Percentiles rank a stretch among this genome's conserved stretches.
Conservation (phyloP, 2,888 invertebrate genomes). For the Timandra comae region DNA sequence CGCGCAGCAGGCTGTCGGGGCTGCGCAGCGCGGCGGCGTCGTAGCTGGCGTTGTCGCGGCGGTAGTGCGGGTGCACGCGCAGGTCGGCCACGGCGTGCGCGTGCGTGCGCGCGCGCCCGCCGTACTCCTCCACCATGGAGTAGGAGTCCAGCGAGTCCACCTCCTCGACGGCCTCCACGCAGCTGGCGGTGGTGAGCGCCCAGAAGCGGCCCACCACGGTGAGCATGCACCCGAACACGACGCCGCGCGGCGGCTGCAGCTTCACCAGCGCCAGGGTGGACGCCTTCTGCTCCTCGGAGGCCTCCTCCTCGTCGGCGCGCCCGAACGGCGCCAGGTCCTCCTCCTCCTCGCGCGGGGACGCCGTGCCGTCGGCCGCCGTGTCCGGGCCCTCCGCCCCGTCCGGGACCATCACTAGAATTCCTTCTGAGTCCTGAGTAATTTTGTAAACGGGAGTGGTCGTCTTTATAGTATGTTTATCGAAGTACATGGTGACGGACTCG, state of each 20-base stretch:
- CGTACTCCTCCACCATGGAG: conserved; percentile 45
- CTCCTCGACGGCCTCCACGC: conserved; percentile 55
- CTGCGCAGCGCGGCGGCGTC: conserved; percentile 48
- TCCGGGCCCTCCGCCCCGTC: too few relatives aligned
- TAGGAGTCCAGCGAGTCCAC: conserved; percentile 51
- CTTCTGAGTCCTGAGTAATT: too few relatives aligned
- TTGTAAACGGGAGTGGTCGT: too few relatives aligned
- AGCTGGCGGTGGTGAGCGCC: conserved; percentile 59
- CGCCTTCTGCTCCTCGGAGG: conserved; percentile 22
- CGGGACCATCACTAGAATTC: too few relatives aligned
- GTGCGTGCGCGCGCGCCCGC: conserved; percentile 23
- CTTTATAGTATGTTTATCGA: conserved; percentile 15
- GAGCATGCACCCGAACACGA: conserved; percentile 52
- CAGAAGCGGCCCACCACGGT: conserved; percentile 45
- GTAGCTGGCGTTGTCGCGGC: conserved; percentile 32
- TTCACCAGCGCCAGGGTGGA: conserved; percentile 46
- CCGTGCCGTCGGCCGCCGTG: too few relatives aligned
- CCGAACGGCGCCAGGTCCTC: conserved; percentile 6
- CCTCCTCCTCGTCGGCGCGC: conserved; percentile 16
- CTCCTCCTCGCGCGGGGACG: not conserved
- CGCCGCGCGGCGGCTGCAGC: conserved; percentile 33
- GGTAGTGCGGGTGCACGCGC: conserved; percentile 47
- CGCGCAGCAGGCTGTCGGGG: conserved; percentile 23
- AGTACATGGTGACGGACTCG: conserved; percentile 34
- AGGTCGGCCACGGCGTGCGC: conserved; percentile 38